Base-by-base conservation (phyloP, 2,888 invertebrate genomes). In the Drosophila nigricruria region DNA sequence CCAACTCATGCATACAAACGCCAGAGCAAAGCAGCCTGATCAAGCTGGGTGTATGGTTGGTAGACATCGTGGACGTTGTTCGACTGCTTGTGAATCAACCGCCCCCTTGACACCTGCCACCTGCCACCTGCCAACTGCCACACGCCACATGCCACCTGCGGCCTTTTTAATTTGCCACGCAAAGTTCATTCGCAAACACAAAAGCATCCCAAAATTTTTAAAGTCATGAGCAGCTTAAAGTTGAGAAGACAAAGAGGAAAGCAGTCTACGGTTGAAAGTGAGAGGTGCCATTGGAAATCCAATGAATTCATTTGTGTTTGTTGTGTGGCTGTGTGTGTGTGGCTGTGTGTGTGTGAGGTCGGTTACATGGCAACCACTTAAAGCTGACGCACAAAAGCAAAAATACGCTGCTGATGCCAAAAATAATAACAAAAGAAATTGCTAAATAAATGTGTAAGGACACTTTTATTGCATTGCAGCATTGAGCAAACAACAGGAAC, bases 401-500 rank as follows among this genome's bases (percentile, higher is more conserved):
- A 72, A 73, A 69, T 70, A 71, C 73, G 61, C 65, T 72, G 77
- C 64, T 71, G 81, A 77, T 73, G 87, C 74, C 72, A 69, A 86
- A 82, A 88, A 85, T 83, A 84, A 87, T 85, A 89, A 89, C 81
- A 83, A 87, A 89, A 79, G 83, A 76, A 83, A 90, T 90, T 85
- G 85, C 83, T 88, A 89, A 90, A 90, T 90, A 90, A 90, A 90
- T 82, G 87, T 91, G 78, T 89, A 81, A 83, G 80, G 91, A 90
- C 89, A 89, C 80, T 87, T 90, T 89, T 85, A 90, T 90, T 85
- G 82, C 85, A 78, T 75, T 82, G 82, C 77, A 79, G 52, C 52
- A 75, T 56, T 34, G 52, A 58, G 54, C 45, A 25, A 60, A 57
- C 53, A 65, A 38, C 38, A n/a, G n/a, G n/a, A n/a, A n/a, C n/a